A percentile compares a stretch with the other conserved stretches of the same genome.
These are phyloP conservation scores for Etia nguti DNA, from an alignment of 2,113 vertebrate genomes.

Conservation along the genomic window DNA sequence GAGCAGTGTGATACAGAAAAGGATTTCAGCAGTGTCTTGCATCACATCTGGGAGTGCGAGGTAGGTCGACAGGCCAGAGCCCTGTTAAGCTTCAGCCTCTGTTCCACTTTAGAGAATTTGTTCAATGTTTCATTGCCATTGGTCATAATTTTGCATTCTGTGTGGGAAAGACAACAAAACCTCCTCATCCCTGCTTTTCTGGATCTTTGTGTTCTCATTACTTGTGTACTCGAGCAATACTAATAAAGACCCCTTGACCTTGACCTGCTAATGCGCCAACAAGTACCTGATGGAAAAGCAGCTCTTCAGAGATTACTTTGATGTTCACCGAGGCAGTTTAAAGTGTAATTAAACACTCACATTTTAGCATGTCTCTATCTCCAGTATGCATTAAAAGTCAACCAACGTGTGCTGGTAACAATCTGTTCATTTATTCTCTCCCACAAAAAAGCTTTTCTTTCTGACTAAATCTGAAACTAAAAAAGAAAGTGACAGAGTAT, in stretches of 20 bases:
- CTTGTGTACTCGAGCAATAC: not conserved
- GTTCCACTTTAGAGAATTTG: not conserved
- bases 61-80: not conserved
- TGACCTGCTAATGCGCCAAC: not conserved
- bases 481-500: not conserved
- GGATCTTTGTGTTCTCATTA: not conserved
- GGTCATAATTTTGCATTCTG: not conserved
- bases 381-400: not conserved
- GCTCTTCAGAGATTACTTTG: not conserved
- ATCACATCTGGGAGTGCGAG: not conserved
- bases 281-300: not conserved
- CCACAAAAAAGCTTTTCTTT: not conserved
- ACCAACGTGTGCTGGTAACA: not conserved
- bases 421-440: not conserved
- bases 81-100: not conserved
- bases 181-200: not conserved
- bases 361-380: not conserved
- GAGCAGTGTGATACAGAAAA: not conserved
- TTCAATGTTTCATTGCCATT: not conserved
- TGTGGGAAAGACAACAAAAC: not conserved
- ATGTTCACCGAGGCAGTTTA: not conserved
- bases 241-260: not conserved
- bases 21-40: not conserved
- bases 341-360: not conserved
- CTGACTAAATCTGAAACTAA: not conserved